Evolutionary conservation across 2,113 vertebrate genomes (phyloP), one percentile per base, ranked within the genome.

Genomic region (Psettodes erumei): DNA sequence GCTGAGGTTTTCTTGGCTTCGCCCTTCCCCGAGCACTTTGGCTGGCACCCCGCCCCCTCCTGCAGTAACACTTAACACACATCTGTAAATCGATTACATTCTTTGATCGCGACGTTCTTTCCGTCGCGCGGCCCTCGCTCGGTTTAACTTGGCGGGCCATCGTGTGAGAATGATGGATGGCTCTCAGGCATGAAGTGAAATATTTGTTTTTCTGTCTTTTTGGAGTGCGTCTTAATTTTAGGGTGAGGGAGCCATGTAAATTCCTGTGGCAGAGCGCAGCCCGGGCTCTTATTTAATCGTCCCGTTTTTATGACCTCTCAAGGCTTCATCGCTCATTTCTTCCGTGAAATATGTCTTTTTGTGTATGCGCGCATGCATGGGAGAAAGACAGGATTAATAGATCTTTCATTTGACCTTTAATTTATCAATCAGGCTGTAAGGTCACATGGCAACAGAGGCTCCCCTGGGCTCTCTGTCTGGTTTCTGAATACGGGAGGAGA

Each of bases 121-220:
- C 83, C 83, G 10, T 35, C 21, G 59, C 15, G 21, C 37, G 35
- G 78, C 79, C 18, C 8, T 51, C 5, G 3, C 51, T 75, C 27
- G 27, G 27, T 92, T 94, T 91, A 45, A 68, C 54, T 91, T 93
- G 92, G 92, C 90, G 19, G n/a, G 65, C 19, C 12, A 5, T 38
- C 6, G 79, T 81, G 81, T 83, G 75, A 89, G 89, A 82, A 69
- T 89, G 87, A 91, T 71, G 73, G 78, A 92, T 85, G 64, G 69
- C 51, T 63, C 67, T 77, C 33, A 79, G 79, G 80, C 75, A 74
- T 48, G 27, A 59, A 65, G 56, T 90, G 86, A 91, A 91, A 81
- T 89, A 88, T 92, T 87, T 90, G 86, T 89, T 87, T 93, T 91
- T 86, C 72, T 90, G 73, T 86, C 73, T 84, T 88, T 81, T 82